Evolutionary conservation across 2,113 vertebrate species (phyloP).

Genomic region (Burhinus bistriatus): DNA sequence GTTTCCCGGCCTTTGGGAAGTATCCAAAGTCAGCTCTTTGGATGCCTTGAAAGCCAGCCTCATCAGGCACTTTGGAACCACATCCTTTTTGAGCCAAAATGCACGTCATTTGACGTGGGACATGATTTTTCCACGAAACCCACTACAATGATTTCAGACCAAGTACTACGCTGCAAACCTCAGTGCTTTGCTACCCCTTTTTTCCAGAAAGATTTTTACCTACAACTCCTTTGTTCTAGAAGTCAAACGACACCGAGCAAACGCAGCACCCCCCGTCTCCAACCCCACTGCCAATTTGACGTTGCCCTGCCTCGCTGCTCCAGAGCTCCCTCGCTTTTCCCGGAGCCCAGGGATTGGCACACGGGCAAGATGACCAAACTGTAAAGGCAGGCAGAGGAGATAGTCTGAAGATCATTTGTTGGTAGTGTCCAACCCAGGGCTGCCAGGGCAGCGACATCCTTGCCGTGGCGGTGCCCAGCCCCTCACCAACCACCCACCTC

Average conservation of each 20-base stretch:
- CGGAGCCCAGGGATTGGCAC: neutral
- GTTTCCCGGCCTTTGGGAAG: neutral
- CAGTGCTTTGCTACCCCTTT: neutral
- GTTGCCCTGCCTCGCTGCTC: neutral
- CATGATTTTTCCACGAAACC: fast-evolving
- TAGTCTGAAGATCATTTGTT: fast-evolving
- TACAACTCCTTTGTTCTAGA: neutral
- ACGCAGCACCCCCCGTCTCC: neutral
- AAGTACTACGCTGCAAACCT: neutral
- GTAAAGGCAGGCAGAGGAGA: neutral
- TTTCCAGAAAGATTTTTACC: neutral
- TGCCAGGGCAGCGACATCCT: neutral
- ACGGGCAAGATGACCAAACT: neutral
- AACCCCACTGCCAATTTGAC: neutral
- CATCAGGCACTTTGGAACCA: fast-evolving
- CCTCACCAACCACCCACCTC: fast-evolving
- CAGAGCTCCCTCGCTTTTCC: neutral
- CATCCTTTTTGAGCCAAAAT: neutral
- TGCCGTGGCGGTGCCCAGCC: neutral
- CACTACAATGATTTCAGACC: fast-evolving
- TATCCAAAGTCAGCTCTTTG: neutral
- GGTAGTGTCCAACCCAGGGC: fast-evolving
- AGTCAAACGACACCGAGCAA: neutral
- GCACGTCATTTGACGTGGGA: fast-evolving
- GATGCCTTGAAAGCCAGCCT: neutral